A percentile compares a stretch with the other conserved stretches of the same genome.
These are phyloP conservation scores for Dysdera silvatica DNA, from an alignment of 1,140 invertebrate species.

Conservation along the genomic window DNA sequence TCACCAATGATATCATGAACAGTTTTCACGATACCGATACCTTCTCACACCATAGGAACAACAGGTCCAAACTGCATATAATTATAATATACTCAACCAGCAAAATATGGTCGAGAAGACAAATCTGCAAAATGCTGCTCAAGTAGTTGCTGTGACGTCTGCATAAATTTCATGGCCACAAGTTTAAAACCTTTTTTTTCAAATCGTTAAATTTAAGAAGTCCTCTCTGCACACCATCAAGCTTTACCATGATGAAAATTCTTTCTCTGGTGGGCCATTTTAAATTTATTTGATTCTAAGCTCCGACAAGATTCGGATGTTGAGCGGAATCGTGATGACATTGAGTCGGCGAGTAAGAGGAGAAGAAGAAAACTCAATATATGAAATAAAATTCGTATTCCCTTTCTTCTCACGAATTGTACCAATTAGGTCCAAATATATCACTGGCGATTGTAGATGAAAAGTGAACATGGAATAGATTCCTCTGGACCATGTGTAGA, in stretches of 20 bases:
- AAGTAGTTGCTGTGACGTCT: conserved; percentile 68
- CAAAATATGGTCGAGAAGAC: conserved; percentile 78
- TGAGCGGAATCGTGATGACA: no score
- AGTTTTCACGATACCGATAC: conserved; percentile 87
- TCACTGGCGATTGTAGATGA: no score
- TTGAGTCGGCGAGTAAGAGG: no score
- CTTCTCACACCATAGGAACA: conserved; percentile 98
- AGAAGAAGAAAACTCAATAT: no score
- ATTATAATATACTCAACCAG: conserved; percentile 94
- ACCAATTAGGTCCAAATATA: no score
- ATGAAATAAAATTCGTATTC: no score
- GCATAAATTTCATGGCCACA: conserved; percentile 90
- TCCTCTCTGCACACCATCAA: conserved; percentile 94
- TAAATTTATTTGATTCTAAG: no score
- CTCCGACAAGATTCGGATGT: no score
- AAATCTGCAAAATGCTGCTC: conserved; percentile 90
- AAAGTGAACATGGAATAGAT: no score
- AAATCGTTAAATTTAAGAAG: conserved; percentile 89
- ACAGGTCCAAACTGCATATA: conserved; percentile 75
- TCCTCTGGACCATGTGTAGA: no score
- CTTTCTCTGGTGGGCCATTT: conserved; percentile 56
- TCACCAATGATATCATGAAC: conserved; percentile 91
- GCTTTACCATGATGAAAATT: conserved; percentile 98
- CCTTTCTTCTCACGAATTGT: no score
- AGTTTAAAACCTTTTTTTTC: conserved; percentile 97